Evolutionary conservation across 2,888 invertebrate genomes (phyloP).

Genomic region (Drosophila demipolita): DNA sequence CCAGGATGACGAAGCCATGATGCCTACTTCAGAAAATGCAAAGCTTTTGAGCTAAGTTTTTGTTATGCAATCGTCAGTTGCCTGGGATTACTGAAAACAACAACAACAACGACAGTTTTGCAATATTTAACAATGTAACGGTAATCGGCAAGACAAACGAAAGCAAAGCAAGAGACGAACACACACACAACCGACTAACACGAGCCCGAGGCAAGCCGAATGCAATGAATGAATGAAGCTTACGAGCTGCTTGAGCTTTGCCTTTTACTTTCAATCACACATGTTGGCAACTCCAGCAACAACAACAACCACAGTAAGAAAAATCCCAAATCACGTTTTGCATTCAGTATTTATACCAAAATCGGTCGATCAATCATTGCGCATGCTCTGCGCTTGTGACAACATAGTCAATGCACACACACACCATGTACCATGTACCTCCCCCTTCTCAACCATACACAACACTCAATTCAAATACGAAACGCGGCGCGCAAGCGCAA

Average conservation of each 20-base stretch:
- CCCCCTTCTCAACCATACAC: slow-evolving; percentile 4
- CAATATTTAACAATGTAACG: slow-evolving; percentile 79
- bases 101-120: slow-evolving; percentile 59
- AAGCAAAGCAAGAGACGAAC: slow-evolving; percentile 23
- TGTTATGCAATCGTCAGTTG: slow-evolving; percentile 46
- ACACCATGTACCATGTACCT: slow-evolving; percentile 4
- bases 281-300: slow-evolving; percentile 46
- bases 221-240: slow-evolving; percentile 77
- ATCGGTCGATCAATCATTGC: slow-evolving; percentile 51
- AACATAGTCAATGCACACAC: slow-evolving; percentile 37
- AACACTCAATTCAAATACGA: slow-evolving; percentile 49
- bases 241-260: slow-evolving; percentile 69
- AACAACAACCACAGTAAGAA: slow-evolving; percentile 22
- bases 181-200: slow-evolving; percentile 5
- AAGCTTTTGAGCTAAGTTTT: slow-evolving; percentile 29
- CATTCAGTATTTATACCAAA: slow-evolving; percentile 56
- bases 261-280: slow-evolving; percentile 83
- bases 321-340: slow-evolving; percentile 64
- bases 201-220: slow-evolving; percentile 38
- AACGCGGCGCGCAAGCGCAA: slow-evolving; percentile 46
- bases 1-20: slow-evolving; percentile 4
- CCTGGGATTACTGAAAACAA: slow-evolving; percentile 25
- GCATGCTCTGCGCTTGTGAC: slow-evolving; percentile 42
- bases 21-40: slow-evolving; percentile 20
- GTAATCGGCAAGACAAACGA: slow-evolving; percentile 62